Evolutionary conservation across 2,888 invertebrate species (phyloP), one percentile per base, ranked within the genome.

Genomic region (Standfussiana lucernea): DNA sequence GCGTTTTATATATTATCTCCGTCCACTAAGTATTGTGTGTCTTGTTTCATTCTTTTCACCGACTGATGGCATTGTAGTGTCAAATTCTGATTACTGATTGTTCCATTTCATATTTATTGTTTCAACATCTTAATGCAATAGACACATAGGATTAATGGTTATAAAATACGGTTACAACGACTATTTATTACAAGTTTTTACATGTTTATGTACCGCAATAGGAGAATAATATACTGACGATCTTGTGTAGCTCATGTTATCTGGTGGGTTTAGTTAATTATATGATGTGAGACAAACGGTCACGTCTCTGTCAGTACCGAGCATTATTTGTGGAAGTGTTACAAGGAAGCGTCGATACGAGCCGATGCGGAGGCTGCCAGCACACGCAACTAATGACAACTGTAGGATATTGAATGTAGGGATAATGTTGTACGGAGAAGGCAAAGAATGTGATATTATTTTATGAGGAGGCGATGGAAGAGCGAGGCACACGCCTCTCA

Each of bases 381-480:
- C 79, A 77, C 72, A 74, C 69, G 76, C 82, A 82, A 77, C 77
- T 82, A 73, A 80, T 79, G 78, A 78, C 75, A 74, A 79, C 80
- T 84, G 62, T 86, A 87, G 86, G 79, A 78, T 86, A 86, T 86
- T 88, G 86, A 84, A 85, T 81, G 86, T 90, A 91, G 85, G 71
- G 80, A 86, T 90, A 80, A 90, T 86, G 85, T 90, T 90, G 88
- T 89, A 68, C 47, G 91, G 91, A 92, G 93, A 91, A 93, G 93
- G 94, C 90, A 92, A 92, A 89, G 94, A 94, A 94, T 97, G 97
- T 97, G 97, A 97, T 97, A 97, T 95, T 95, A 96, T 93, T 94
- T 93, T 95, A 95, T 94, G 95, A 93, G 91, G 88, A 92, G 89
- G 91, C 92, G 91, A 91, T 88, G 90, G 88, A 86, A 83, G 86